Conservation (phyloP, 2,797 vertebrate genomes). For the Fistularia commersonii region DNA sequence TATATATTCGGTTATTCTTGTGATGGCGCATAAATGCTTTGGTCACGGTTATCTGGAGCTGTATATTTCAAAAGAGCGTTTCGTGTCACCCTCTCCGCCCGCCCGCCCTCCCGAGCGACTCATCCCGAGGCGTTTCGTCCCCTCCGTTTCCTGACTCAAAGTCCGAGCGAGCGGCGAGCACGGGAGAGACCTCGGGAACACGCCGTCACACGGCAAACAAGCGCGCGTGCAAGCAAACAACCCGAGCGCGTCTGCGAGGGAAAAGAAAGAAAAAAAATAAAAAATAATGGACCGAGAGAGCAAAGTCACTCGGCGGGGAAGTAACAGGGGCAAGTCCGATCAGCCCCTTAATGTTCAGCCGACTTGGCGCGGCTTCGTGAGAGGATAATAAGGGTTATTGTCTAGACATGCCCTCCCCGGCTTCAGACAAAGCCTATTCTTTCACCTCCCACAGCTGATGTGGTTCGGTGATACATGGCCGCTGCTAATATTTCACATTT, state of each 20-base stretch:
- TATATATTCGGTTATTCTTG: conserved; percentile 23
- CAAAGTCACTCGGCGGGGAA: too few relatives aligned
- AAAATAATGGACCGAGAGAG: neutral
- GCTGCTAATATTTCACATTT: conserved; percentile 45
- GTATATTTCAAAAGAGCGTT: neutral
- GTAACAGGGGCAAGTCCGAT: conserved; percentile 31
- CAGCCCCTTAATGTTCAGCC: conserved; percentile 10
- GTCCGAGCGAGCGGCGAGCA: conserved; percentile 48
- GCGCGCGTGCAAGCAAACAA: conserved; percentile 14
- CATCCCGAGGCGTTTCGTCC: conserved; percentile 53
- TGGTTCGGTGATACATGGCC: conserved; percentile 33
- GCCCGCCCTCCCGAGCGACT: conserved; percentile 36
- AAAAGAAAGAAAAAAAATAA: neutral
- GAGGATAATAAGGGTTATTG: conserved; percentile 34
- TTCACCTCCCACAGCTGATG: conserved; percentile 30
- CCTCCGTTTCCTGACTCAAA: conserved; percentile 58
- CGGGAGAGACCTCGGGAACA: conserved; percentile 52
- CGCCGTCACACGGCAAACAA: conserved; percentile 36
- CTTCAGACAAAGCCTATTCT: conserved; percentile 28
- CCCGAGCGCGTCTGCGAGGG: neutral
- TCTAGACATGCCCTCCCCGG: conserved; percentile 32
- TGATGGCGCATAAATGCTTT: conserved; percentile 18
- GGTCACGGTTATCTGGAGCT: conserved; percentile 3
- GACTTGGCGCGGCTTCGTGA: conserved; percentile 29
- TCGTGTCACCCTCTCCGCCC: conserved; percentile 16